These are phyloP conservation scores for Artibeus lituratus DNA, from an alignment of 2,797 vertebrate genomes.

Conservation along the genomic window DNA sequence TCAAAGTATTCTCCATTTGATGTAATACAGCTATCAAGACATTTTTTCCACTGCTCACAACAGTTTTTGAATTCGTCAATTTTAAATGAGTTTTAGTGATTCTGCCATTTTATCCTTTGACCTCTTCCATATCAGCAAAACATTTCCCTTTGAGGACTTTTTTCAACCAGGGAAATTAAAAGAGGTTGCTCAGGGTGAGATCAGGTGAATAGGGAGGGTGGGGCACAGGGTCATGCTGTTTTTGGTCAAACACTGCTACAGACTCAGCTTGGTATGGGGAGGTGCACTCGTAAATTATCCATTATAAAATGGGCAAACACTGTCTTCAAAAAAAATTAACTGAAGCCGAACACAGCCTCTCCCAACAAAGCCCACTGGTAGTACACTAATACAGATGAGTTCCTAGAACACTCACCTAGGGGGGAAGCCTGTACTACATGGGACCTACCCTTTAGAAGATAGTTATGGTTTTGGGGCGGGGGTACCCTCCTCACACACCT, in stretches of 20 bases:
- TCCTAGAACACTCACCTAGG: background rate
- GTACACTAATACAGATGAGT: background rate
- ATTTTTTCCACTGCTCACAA: background rate
- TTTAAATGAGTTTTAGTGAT: background rate
- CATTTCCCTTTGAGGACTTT: background rate
- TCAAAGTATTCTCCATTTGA: background rate
- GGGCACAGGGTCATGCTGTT: background rate
- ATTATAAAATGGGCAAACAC: background rate
- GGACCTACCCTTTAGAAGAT: background rate
- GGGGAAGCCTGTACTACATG: background rate
- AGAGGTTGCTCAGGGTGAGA: background rate
- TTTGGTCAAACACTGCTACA: background rate
- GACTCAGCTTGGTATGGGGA: background rate
- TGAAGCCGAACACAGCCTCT: background rate
- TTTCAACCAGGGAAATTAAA: background rate
- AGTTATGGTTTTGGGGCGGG: background rate
- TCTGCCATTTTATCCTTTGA: background rate
- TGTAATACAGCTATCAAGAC: background rate
- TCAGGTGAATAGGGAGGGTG: background rate
- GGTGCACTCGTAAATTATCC: background rate
- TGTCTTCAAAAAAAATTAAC: background rate
- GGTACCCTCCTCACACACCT: background rate
- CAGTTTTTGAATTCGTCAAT: background rate
- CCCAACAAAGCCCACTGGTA: background rate
- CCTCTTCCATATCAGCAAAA: background rate